A percentile compares a stretch with the other conserved stretches of the same genome.
Evolutionary conservation across 92 coral and sea anemone species (phyloP).

Genomic region (Nematostella vectensis): DNA sequence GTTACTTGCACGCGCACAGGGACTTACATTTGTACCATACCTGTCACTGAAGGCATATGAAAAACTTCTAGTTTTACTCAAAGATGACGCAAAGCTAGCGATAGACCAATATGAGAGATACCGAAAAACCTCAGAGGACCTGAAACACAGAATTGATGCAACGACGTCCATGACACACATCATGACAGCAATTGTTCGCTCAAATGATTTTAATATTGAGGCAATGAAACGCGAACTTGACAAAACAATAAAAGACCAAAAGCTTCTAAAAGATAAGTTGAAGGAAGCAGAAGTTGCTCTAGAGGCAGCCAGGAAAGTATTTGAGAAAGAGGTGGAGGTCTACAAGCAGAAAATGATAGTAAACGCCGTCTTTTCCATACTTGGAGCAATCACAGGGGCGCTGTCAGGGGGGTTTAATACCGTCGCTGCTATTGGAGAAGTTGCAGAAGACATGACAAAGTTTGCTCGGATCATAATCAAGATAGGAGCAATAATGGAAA

Average conservation of each 20-base stretch:
- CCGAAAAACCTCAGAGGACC: conserved; percentile 17
- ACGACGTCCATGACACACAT: conserved; percentile 32
- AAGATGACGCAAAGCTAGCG: conserved; percentile 48
- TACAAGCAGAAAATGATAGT: conserved; percentile 25
- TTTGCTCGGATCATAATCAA: conserved; percentile 15
- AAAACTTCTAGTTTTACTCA: conserved; percentile 24
- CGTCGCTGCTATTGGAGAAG: conserved; percentile 9
- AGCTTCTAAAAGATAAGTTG: conserved; percentile 19
- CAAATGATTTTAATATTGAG: conserved; percentile 27
- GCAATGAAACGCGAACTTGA: too few species aligned
- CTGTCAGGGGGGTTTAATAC: conserved; percentile 31
- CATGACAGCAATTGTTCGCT: conserved; percentile 36
- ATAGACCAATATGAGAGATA: conserved; percentile 35
- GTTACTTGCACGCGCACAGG: conserved; percentile 21
- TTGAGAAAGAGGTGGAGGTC: conserved; percentile 20
- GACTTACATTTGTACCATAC: conserved; percentile 27
- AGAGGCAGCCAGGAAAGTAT: conserved; percentile 16
- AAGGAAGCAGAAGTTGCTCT: conserved; percentile 19
- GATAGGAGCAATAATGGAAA: conserved; percentile 25
- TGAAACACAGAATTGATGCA: conserved; percentile 27
- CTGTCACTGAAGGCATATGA: conserved; percentile 42
- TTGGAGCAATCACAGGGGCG: conserved; percentile 22
- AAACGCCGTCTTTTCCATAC: conserved; percentile 29
- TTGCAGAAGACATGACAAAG: conserved; percentile 18
- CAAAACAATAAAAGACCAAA: conserved; percentile 12